Evolutionary conservation across 2,113 vertebrate species (phyloP).

Genomic region (Marmota monax): DNA sequence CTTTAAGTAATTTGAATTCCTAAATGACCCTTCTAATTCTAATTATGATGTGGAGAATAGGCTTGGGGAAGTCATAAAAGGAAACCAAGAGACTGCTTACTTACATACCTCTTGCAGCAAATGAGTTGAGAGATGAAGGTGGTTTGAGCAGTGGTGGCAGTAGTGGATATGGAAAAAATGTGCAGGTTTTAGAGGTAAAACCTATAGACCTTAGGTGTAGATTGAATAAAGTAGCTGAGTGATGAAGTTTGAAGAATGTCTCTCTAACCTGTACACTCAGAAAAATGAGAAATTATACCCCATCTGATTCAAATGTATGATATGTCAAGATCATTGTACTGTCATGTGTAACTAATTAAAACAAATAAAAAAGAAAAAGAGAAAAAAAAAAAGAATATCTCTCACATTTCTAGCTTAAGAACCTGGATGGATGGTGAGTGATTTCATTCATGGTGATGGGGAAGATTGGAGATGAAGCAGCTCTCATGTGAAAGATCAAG

Average conservation of each 20-base stretch:
- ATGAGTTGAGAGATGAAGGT: background rate
- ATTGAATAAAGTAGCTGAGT: background rate
- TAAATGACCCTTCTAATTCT: background rate
- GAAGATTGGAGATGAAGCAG: background rate
- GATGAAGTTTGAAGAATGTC: background rate
- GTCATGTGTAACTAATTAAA: no score
- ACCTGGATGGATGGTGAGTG: background rate
- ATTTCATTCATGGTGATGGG: background rate
- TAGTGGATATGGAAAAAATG: background rate
- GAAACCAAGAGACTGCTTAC: background rate
- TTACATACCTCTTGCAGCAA: background rate
- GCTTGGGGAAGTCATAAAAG: background rate
- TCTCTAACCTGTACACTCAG: background rate
- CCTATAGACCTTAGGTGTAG: background rate
- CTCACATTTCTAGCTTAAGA: background rate
- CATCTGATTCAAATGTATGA: no score
- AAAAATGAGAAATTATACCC: no score
- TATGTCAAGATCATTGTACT: no score
- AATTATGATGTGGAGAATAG: background rate
- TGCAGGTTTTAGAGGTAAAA: background rate
- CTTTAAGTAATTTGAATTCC: background rate
- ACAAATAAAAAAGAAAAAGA: no score
- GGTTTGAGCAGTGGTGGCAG: background rate
- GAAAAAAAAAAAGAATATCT: background rate
- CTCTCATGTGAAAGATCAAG: background rate